Conservation (phyloP, 2,797 vertebrate species). For the Aeoliscus strigatus region DNA sequence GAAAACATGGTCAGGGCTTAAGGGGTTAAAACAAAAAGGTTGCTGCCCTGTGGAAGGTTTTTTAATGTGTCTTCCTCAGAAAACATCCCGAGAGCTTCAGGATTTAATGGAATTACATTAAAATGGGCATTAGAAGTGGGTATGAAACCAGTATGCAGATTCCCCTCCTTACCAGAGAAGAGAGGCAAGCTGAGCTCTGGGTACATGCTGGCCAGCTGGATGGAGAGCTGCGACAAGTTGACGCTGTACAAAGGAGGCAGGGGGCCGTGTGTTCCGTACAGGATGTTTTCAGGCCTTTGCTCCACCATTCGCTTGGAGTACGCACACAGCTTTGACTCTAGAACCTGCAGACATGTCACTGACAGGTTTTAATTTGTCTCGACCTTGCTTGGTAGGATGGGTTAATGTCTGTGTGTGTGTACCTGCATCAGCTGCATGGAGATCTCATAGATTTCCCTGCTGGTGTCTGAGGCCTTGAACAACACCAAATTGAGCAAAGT, state of each 20-base stretch:
- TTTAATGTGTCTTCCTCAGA: no score
- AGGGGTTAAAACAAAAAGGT: no score
- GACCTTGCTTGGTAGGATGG: not conserved
- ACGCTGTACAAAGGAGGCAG: constrained; percentile 93
- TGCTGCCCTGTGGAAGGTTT: no score
- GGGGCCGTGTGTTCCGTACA: constrained; percentile 92
- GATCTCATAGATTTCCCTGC: constrained; percentile 97
- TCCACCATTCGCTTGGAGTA: constrained; percentile 95
- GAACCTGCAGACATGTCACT: constrained; percentile 73
- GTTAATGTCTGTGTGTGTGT: constrained; percentile 20
- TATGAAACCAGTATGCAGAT: not conserved
- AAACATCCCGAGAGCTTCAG: no score
- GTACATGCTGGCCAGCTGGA: constrained; percentile 95
- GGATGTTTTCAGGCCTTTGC: constrained; percentile 89
- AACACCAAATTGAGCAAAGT: constrained; percentile 94
- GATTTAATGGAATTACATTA: no score
- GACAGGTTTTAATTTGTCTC: not conserved
- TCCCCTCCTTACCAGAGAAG: constrained; percentile 83
- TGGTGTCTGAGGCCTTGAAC: constrained; percentile 97
- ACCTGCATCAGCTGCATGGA: constrained; percentile 99
- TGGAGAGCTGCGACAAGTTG: constrained; percentile 86
- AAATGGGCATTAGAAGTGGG: no score
- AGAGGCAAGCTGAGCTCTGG: constrained; percentile 96
- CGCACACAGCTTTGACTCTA: constrained; percentile 92
- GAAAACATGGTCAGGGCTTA: no score